Evolutionary conservation across 2,888 invertebrate species (phyloP).

Genomic region (Cheilosia soror): DNA sequence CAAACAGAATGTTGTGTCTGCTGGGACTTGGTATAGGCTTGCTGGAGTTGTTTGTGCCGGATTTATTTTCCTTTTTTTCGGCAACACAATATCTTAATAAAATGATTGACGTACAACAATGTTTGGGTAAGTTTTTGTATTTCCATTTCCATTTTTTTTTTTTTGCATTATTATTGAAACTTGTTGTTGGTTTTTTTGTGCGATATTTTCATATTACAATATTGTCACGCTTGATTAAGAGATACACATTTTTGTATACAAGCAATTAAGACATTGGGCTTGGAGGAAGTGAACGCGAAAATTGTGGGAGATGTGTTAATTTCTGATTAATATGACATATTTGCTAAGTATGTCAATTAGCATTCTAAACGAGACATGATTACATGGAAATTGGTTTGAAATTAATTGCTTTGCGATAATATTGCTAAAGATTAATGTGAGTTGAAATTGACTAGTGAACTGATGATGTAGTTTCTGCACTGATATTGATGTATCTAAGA

Average conservation of each 20-base stretch:
- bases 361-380: constrained; percentile 64
- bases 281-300: constrained; percentile 22
- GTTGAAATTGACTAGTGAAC: not conserved
- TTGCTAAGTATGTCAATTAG: constrained; percentile 70
- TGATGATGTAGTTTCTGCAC: not conserved
- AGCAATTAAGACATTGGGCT: constrained; percentile 64
- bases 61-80: constrained; percentile 52
- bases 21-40: constrained; percentile 24
- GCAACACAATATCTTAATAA: constrained; percentile 76
- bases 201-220: constrained; percentile 58
- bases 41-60: constrained; percentile 19
- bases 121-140: constrained; percentile 46
- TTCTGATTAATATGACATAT: constrained; percentile 70
- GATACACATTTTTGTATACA: constrained; percentile 45
- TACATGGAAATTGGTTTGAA: constrained; percentile 54
- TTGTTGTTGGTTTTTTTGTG: constrained; percentile 31
- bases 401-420: constrained; percentile 48
- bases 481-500: not conserved
- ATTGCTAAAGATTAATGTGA: not conserved
- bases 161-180: constrained; percentile 59
- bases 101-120: constrained; percentile 77
- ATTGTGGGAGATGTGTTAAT: constrained; percentile 72
- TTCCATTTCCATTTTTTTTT: constrained; percentile 16
- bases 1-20: constrained; percentile 52
- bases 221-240: constrained; percentile 68